Percentiles rank a stretch among this genome's conserved stretches.
These are phyloP conservation scores for Polyodon spathula DNA, from an alignment of 2,113 vertebrate genomes.

Conservation along the genomic window DNA sequence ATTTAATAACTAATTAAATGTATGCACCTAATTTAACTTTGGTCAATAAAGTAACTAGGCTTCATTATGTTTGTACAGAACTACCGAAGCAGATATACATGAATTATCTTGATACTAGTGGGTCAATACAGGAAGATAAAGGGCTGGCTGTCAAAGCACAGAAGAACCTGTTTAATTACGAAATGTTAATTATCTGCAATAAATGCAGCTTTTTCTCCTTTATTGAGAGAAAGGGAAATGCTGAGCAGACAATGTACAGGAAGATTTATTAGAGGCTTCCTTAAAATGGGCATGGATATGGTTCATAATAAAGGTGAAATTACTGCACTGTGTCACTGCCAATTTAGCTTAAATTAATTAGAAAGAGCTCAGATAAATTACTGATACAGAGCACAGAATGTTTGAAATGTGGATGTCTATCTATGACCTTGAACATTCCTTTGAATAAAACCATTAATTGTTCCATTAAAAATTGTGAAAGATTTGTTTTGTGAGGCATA, in stretches of 20 bases:
- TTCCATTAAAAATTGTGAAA: neutral
- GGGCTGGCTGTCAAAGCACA: slow-evolving; percentile 18
- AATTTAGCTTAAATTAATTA: slow-evolving; percentile 4
- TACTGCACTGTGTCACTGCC: slow-evolving; percentile 3
- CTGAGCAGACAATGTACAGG: neutral
- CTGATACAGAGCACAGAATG: neutral
- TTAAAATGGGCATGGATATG: neutral
- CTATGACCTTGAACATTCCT: neutral
- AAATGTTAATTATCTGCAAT: slow-evolving; percentile 28
- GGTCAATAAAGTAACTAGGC: slow-evolving; percentile 27
- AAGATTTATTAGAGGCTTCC: neutral
- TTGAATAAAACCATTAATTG: slow-evolving; percentile 4
- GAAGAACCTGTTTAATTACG: slow-evolving; percentile 34
- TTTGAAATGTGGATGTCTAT: slow-evolving; percentile 3
- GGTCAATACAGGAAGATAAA: slow-evolving; percentile 28
- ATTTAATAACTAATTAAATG: slow-evolving; percentile 32
- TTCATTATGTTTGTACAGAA: slow-evolving; percentile 29
- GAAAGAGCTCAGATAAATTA: neutral
- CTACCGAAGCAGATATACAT: slow-evolving; percentile 35
- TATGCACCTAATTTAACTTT: slow-evolving; percentile 25
- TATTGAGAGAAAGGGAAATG: neutral
- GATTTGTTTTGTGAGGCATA: slow-evolving; percentile 1
- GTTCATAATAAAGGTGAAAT: slow-evolving; percentile 1
- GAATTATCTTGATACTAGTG: slow-evolving; percentile 14
- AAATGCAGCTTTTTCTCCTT: slow-evolving; percentile 23